Percentiles rank a stretch among this genome's conserved stretches.
These are phyloP conservation scores for Adelognathus sp. DNA, from an alignment of 2,888 invertebrate genomes.

Conservation along the genomic window DNA sequence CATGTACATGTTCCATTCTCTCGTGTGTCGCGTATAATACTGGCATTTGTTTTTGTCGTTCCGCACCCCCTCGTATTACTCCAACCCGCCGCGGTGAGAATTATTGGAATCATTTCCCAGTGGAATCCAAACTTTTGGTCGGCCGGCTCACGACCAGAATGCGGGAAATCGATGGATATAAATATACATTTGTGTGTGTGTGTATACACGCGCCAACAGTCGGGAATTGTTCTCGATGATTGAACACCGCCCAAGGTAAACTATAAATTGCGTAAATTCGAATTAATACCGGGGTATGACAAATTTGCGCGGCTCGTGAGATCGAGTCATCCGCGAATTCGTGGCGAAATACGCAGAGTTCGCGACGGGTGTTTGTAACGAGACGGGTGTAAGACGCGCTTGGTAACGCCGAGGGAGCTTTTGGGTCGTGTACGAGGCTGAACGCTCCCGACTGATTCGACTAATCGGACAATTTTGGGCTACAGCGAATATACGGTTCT, in stretches of 20 bases:
- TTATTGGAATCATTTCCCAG: constrained; percentile 40
- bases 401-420: neutral
- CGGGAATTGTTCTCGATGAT: constrained; percentile 13
- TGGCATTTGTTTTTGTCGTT: constrained; percentile 15
- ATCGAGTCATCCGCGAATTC: neutral
- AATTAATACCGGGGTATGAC: neutral
- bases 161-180: no score
- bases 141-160: neutral
- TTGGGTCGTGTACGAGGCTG: constrained; percentile 42
- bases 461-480: constrained; percentile 54
- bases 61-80: neutral
- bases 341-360: neutral
- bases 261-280: constrained; percentile 4
- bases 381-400: neutral
- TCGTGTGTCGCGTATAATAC: neutral
- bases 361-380: neutral
- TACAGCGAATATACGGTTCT: neutral
- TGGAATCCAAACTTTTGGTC: constrained; percentile 12
- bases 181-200: no score
- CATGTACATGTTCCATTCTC: neutral
- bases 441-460: constrained; percentile 49
- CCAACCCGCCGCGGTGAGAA: neutral
- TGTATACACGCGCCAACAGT: neutral
- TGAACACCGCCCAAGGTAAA: neutral
- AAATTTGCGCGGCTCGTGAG: neutral